phyloP scores from a whole-genome alignment of 2,797 vertebrate species.

The Anabas testudineus region DNA sequence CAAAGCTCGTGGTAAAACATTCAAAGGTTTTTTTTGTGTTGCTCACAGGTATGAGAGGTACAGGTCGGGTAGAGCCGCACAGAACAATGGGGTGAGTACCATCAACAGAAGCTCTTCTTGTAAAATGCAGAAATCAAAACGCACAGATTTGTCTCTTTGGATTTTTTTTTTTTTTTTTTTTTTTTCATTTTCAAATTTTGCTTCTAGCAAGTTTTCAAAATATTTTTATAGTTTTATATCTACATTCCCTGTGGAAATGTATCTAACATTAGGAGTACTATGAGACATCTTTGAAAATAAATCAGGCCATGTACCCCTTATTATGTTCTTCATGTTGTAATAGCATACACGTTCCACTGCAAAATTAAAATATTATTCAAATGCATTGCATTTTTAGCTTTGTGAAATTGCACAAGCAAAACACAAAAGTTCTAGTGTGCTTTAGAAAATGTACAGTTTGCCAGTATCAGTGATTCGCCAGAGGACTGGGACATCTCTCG shows the following conservation, averaged over 20 bases:
- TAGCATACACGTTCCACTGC: no score
- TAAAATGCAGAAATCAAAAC: slow-evolving; percentile 31
- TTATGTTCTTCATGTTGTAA: no score
- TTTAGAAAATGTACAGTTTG: slow-evolving; percentile 33
- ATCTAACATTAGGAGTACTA: background rate
- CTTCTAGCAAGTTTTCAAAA: slow-evolving; percentile 16
- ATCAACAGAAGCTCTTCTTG: slow-evolving; percentile 7
- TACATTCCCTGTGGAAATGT: slow-evolving; percentile 5
- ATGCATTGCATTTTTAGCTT: slow-evolving; percentile 9
- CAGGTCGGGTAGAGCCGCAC: slow-evolving; percentile 88
- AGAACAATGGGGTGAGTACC: slow-evolving; percentile 93
- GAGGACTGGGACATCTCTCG: slow-evolving; percentile 24
- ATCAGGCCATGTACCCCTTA: background rate
- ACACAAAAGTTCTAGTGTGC: slow-evolving; percentile 18
- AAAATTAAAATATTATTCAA: slow-evolving; percentile 8
- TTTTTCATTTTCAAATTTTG: slow-evolving; percentile 8
- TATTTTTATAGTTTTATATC: background rate
- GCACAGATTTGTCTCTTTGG: background rate
- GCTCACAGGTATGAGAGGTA: slow-evolving; percentile 92
- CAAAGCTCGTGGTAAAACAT: slow-evolving; percentile 26
- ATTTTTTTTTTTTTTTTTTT: background rate
- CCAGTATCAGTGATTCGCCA: slow-evolving; percentile 32
- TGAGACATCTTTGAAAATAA: slow-evolving; percentile 18
- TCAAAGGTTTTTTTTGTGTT: slow-evolving; percentile 37
- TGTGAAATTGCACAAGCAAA: slow-evolving; percentile 18